phyloP scores from a whole-genome alignment of 2,888 invertebrate genomes.

The Cataglyphis cursor region DNA sequence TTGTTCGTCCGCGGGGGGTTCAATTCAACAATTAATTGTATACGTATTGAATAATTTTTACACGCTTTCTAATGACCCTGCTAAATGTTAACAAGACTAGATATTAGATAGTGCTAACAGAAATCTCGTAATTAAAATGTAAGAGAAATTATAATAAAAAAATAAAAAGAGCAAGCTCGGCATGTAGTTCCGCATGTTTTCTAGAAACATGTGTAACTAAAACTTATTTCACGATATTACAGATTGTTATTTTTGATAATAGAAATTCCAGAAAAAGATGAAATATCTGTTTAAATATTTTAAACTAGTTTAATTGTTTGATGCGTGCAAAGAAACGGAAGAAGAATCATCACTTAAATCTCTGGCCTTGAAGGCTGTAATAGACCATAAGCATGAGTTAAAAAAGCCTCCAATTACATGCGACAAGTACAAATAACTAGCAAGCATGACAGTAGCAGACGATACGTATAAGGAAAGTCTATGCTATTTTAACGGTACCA shows the following conservation, averaged over 20 bases:
- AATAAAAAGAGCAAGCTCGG: not conserved
- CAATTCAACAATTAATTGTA: conserved; percentile 52
- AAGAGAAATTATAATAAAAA: conserved; percentile 21
- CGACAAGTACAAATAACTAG: conserved; percentile 52
- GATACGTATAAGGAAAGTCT: conserved; percentile 50
- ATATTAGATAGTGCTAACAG: conserved; percentile 14
- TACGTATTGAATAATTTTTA: conserved; percentile 49
- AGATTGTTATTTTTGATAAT: not conserved
- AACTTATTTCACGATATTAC: not conserved
- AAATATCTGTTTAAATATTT: not conserved
- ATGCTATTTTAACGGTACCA: conserved; percentile 57
- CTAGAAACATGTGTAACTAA: conserved; percentile 2
- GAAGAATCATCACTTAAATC: not conserved
- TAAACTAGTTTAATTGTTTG: not conserved
- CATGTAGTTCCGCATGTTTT: conserved; percentile 8
- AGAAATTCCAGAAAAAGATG: not conserved
- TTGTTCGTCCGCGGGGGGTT: conserved; percentile 29
- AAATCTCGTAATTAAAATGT: conserved; percentile 34
- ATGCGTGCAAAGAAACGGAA: not conserved
- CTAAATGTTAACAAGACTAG: conserved; percentile 29
- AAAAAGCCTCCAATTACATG: conserved; percentile 42
- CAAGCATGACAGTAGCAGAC: conserved; percentile 49
- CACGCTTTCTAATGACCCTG: conserved; percentile 48
- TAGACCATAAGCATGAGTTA: conserved; percentile 7
- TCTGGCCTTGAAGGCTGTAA: conserved; percentile 25